phyloP scores from a whole-genome alignment of 2,888 invertebrate genomes.

The Lepidocyrtinus sp. region DNA sequence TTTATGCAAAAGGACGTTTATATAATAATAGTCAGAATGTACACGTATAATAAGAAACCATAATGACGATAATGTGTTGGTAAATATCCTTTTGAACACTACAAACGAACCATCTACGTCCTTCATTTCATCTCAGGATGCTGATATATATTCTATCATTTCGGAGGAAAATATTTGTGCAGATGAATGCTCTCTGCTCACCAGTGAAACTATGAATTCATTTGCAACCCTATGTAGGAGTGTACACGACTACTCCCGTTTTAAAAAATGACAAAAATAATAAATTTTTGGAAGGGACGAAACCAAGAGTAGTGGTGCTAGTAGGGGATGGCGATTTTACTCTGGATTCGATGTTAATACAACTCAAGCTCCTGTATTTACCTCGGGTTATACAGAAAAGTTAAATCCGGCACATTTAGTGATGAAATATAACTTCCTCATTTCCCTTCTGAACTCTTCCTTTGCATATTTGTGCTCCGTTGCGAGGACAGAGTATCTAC shows the following conservation, averaged over 20 bases:
- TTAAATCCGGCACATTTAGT: conserved; percentile 55
- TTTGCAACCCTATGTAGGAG: background rate
- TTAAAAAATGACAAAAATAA: conserved; percentile 3
- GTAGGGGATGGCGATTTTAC: conserved; percentile 1
- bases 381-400: conserved; percentile 26
- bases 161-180: too few relatives aligned
- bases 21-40: background rate
- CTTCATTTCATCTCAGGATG: too few relatives aligned
- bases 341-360: conserved; percentile 47
- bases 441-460: conserved; percentile 41
- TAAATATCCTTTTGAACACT: conserved; percentile 12
- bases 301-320: background rate
- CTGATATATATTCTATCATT: too few relatives aligned
- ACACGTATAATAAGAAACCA: conserved; percentile 4
- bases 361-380: background rate
- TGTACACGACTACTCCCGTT: background rate
- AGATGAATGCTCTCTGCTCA: too few relatives aligned
- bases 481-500: background rate
- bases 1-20: background rate
- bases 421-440: conserved; percentile 57
- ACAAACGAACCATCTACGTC: too few relatives aligned
- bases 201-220: too few relatives aligned
- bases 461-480: background rate
- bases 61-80: conserved; percentile 7
- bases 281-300: background rate